Base-by-base conservation (phyloP, 2,888 invertebrate species). In the Actias luna region DNA sequence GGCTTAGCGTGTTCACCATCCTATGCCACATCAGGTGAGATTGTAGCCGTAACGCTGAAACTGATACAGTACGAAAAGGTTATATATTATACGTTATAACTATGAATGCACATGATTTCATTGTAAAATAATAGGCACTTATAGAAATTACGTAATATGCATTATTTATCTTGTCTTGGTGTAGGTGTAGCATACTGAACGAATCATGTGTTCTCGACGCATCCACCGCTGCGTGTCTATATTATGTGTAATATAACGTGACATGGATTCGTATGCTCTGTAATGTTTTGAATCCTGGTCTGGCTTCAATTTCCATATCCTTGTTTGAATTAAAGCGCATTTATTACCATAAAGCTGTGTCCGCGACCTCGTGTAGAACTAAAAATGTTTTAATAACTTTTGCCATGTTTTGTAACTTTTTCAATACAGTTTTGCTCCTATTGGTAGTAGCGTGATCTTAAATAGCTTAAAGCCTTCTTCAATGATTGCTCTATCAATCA, bases 161-260 rank as follows among this genome's bases (percentile, higher is more conserved):
- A 63, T 36, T 74, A 66, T 52, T 67, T 71, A 59, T 29, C 55
- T 18, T 39, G 16, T 35, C 52, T 39, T 64, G 64, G 64, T 61
- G 64, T 64, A 57, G 63, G 60, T 58, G 62, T 59, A 67, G 75
- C 67, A 72, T 71, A 70, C 67, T 68, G 68, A 71, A 70, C 59
- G 67, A 66, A 67, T 58, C 66, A 65, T 65, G 62, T 64, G 63
- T 66, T 59, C 67, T 60, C 60, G 69, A 66, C 69, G 67, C 68
- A 70, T 69, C 64, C 58, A 64, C 63, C 68, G 67, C 65, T 64
- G 61, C 69, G 60, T 68, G 62, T 66, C 69, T 73, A 69, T 29
- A 70, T 69, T 70, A 64, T 61, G 64, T 69, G 64, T 50, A 50
- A 25, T 10, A 59, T 58, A 69, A 72, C 68, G 70, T 70, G 70